Conservation (phyloP, 2,888 invertebrate genomes). For the Aphrophora alni region DNA sequence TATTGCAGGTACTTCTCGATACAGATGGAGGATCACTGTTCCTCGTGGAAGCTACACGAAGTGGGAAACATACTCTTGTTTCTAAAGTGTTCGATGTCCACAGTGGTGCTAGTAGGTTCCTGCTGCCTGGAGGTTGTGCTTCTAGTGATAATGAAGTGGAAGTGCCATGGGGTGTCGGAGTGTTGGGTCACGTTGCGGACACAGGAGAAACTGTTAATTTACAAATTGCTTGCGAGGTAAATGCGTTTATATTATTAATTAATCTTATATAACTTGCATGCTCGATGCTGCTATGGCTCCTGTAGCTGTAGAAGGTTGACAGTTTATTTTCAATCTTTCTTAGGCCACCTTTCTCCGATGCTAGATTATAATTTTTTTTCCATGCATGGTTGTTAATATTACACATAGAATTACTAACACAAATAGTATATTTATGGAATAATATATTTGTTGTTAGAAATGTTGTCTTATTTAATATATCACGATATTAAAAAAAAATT, state of each 20-base stretch:
- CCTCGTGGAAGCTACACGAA: slow-evolving; percentile 59
- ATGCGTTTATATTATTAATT: neutral
- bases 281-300: too few relatives aligned
- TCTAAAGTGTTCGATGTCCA: slow-evolving; percentile 62
- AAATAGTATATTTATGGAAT: too few relatives aligned
- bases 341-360: too few relatives aligned
- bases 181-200: slow-evolving; percentile 61
- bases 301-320: too few relatives aligned
- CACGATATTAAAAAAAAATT: too few relatives aligned
- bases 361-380: too few relatives aligned
- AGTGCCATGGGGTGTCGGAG: slow-evolving; percentile 61
- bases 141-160: slow-evolving; percentile 58
- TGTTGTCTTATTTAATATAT: too few relatives aligned
- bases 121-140: slow-evolving; percentile 56
- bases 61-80: slow-evolving; percentile 58
- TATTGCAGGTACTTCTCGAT: slow-evolving; percentile 57
- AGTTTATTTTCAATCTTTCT: too few relatives aligned
- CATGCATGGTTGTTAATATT: too few relatives aligned
- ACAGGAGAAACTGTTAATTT: slow-evolving; percentile 61
- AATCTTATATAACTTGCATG: too few relatives aligned
- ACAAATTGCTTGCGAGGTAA: slow-evolving; percentile 59
- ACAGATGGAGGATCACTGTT: slow-evolving; percentile 61
- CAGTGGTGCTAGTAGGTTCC: slow-evolving; percentile 57
- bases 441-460: too few relatives aligned
- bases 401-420: too few relatives aligned